A percentile compares a stretch with the other conserved stretches of the same genome.
Conservation (phyloP, 1,140 invertebrate species). For the Druon quercuslanigerum region DNA sequence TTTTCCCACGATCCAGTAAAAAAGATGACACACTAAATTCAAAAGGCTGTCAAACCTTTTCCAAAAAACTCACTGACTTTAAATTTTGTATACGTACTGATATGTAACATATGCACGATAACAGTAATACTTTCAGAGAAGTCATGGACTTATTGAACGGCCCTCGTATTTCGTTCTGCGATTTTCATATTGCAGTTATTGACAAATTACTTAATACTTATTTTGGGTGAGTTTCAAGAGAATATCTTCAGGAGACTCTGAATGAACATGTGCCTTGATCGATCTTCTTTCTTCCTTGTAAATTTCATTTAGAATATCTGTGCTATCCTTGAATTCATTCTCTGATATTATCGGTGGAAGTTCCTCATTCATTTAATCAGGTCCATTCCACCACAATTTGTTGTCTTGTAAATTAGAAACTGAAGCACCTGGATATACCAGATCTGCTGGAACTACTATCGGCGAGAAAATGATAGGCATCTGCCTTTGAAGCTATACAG, state of each 20-base stretch:
- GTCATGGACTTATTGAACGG: no score
- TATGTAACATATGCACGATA: no score
- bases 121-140: no score
- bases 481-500: no score
- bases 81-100: no score
- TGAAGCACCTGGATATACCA: constrained; percentile 46
- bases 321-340: background rate
- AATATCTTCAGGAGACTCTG: constrained; percentile 30
- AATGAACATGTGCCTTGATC: background rate
- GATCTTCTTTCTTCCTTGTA: background rate
- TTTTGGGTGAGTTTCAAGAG: no score
- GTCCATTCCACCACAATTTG: constrained; percentile 31
- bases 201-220: background rate
- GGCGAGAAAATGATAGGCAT: no score
- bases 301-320: background rate
- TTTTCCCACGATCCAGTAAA: no score
- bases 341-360: background rate
- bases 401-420: background rate
- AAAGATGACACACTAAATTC: no score
- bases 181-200: background rate
- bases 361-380: background rate
- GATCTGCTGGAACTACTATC: constrained; percentile 59
- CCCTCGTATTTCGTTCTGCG: background rate
- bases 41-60: no score
- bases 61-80: no score